phyloP scores from a whole-genome alignment of 1,140 invertebrate genomes.

The Aplysia californica region DNA sequence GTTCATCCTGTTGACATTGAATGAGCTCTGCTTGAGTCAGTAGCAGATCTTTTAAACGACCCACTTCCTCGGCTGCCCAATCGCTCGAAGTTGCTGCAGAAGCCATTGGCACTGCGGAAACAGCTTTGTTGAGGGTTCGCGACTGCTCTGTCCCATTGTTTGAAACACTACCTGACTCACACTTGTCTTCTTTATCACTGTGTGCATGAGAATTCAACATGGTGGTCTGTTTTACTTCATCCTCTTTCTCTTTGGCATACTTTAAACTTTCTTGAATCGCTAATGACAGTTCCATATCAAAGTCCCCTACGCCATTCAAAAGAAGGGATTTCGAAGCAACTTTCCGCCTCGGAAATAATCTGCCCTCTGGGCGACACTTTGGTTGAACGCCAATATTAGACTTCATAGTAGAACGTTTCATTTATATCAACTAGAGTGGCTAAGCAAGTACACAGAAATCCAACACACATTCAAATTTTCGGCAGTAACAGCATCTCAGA shows the following conservation, averaged over 20 bases:
- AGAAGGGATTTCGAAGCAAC: conserved; percentile 33
- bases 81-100: not conserved
- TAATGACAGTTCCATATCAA: conserved; percentile 50
- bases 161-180: not conserved
- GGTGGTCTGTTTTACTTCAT: conserved; percentile 11
- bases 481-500: too few relatives aligned
- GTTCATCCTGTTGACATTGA: conserved; percentile 49
- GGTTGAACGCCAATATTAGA: conserved; percentile 37
- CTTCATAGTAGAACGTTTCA: conserved; percentile 38
- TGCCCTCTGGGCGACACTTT: conserved; percentile 37
- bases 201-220: not conserved
- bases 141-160: conserved; percentile 2
- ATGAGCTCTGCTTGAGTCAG: conserved; percentile 49
- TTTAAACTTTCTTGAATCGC: conserved; percentile 56
- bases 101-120: conserved; percentile 15
- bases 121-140: conserved; percentile 16
- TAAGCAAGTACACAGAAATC: too few relatives aligned
- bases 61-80: conserved; percentile 26
- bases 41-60: conserved; percentile 48
- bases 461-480: too few relatives aligned
- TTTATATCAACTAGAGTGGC: too few relatives aligned
- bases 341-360: conserved; percentile 41
- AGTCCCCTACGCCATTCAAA: conserved; percentile 41
- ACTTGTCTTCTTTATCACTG: conserved; percentile 20
- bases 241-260: conserved; percentile 41